Conservation (phyloP, 2,113 vertebrate genomes). For the Fregata magnificens region DNA sequence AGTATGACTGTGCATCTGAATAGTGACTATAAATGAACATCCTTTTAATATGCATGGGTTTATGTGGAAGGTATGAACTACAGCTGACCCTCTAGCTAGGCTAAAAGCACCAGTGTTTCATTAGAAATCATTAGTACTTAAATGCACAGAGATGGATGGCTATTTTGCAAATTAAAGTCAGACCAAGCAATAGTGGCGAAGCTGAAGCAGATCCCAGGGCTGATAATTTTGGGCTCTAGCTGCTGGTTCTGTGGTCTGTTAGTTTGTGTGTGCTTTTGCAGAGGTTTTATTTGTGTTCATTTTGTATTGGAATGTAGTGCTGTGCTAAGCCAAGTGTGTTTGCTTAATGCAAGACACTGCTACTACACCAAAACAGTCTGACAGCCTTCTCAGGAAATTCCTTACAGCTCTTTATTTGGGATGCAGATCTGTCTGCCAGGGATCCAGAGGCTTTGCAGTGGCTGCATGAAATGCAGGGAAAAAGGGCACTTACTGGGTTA, state of each 20-base stretch:
- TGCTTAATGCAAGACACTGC: not conserved
- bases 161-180: accelerated
- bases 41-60: not conserved
- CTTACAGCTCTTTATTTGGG: not conserved
- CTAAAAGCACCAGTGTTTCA: accelerated
- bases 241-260: accelerated
- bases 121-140: accelerated
- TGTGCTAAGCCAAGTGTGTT: not conserved
- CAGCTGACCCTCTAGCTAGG: not conserved
- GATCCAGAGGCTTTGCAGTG: not conserved
- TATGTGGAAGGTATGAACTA: not conserved
- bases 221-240: accelerated
- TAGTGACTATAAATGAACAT: not conserved
- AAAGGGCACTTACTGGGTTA: conserved; percentile 33
- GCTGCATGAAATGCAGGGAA: not conserved
- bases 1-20: not conserved
- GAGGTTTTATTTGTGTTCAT: not conserved
- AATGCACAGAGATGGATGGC: accelerated
- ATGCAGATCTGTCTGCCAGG: not conserved
- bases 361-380: not conserved
- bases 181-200: accelerated
- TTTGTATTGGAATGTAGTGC: not conserved
- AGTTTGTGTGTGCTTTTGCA: accelerated
- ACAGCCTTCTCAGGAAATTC: not conserved
- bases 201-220: not conserved